phyloP scores from a whole-genome alignment of 2,888 invertebrate species.

The Acanthopleura granulata region DNA sequence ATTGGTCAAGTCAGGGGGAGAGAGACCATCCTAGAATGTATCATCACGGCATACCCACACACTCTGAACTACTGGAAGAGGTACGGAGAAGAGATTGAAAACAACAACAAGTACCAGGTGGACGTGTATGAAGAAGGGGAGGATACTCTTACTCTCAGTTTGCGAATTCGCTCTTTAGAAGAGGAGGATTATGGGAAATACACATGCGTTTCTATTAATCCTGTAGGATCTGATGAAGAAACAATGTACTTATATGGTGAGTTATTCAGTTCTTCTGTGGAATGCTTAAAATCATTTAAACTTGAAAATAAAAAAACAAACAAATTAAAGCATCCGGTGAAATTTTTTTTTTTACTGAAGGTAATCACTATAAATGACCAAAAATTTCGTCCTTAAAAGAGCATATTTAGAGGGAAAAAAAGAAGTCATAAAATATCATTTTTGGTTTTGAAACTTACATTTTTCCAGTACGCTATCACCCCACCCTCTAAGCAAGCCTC shows the following conservation, averaged over 20 bases:
- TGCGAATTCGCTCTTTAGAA: slow-evolving; percentile 46
- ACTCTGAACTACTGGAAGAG: slow-evolving; percentile 57
- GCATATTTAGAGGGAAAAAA: too few species aligned
- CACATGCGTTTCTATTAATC: slow-evolving; percentile 51
- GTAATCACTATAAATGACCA: too few species aligned
- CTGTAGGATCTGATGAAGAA: slow-evolving; percentile 48
- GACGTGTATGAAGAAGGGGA: slow-evolving; percentile 58
- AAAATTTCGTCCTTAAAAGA: too few species aligned
- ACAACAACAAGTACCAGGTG: slow-evolving; percentile 50
- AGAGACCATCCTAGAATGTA: slow-evolving; percentile 65
- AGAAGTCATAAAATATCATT: too few species aligned
- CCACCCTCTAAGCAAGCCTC: too few species aligned
- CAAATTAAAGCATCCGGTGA: too few species aligned
- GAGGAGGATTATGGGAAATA: slow-evolving; percentile 55
- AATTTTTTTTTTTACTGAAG: too few species aligned
- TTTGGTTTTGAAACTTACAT: too few species aligned
- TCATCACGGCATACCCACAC: slow-evolving; percentile 62
- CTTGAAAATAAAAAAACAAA: too few species aligned
- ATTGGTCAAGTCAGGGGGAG: slow-evolving; percentile 59
- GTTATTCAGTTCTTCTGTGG: slow-evolving; percentile 13
- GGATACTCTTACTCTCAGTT: slow-evolving; percentile 52
- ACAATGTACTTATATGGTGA: slow-evolving; percentile 51
- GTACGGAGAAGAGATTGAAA: slow-evolving; percentile 45
- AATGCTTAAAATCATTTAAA: too few species aligned
- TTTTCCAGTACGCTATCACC: too few species aligned